Conservation (phyloP, 1,140 invertebrate genomes). For the Acromyrmex echinatior region DNA sequence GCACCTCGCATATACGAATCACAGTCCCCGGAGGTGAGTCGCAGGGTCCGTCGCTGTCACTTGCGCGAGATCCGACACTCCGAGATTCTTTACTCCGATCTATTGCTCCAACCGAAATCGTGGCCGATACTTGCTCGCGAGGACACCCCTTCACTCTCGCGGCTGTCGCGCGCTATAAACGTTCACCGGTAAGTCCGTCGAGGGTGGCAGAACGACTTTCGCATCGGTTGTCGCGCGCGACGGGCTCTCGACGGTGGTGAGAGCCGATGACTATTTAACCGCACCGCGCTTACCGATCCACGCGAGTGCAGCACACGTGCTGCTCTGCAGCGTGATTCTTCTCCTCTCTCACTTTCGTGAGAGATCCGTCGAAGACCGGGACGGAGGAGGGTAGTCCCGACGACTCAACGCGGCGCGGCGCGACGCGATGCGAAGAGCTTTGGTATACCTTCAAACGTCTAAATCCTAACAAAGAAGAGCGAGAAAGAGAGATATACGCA, state of each 20-base stretch:
- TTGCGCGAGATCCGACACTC: slow-evolving; percentile 58
- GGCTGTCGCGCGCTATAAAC: slow-evolving; percentile 4
- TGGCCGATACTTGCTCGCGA: neutral
- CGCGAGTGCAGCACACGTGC: slow-evolving; percentile 74
- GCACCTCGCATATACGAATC: slow-evolving; percentile 59
- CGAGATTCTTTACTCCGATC: slow-evolving; percentile 20
- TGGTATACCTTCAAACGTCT: slow-evolving; percentile 22
- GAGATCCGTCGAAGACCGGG: slow-evolving; percentile 39
- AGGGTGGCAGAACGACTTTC: slow-evolving; percentile 2
- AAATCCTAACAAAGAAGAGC: slow-evolving; percentile 2
- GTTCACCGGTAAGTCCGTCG: slow-evolving; percentile 1
- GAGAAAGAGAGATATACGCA: slow-evolving; percentile 18
- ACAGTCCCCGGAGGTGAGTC: slow-evolving; percentile 52
- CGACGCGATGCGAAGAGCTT: slow-evolving; percentile 33
- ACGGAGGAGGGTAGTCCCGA: slow-evolving; percentile 17
- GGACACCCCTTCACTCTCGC: slow-evolving; percentile 10
- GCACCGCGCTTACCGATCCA: slow-evolving; percentile 67
- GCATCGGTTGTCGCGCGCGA: neutral
- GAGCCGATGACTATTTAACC: slow-evolving; percentile 1
- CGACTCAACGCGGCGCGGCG: neutral
- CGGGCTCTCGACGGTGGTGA: neutral
- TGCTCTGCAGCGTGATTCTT: slow-evolving; percentile 76
- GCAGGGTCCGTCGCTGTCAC: slow-evolving; percentile 33
- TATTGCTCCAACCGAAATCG: neutral
- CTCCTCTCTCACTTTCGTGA: slow-evolving; percentile 70